Percentiles rank a stretch among this genome's conserved stretches.
Conservation (phyloP, 2,888 invertebrate genomes). For the Apotomis turbidana region DNA sequence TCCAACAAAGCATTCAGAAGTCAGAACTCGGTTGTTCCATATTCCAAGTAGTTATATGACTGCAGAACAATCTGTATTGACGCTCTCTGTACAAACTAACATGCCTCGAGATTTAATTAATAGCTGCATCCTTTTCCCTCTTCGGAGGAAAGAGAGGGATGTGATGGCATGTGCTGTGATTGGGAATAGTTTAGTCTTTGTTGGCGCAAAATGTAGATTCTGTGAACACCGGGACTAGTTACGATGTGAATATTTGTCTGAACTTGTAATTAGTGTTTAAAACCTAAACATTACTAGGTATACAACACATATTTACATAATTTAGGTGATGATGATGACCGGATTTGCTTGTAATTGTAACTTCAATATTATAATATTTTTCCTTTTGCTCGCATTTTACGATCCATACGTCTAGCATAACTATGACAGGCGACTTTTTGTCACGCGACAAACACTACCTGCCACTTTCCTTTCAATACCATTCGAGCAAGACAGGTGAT, state of each 20-base stretch:
- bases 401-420: too few species aligned
- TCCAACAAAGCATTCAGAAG: conserved; percentile 41
- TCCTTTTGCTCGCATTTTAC: too few species aligned
- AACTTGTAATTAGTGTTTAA: background rate
- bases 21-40: conserved; percentile 23
- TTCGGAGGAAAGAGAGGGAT: background rate
- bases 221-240: background rate
- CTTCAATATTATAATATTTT: too few species aligned
- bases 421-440: too few species aligned
- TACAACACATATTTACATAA: too few species aligned
- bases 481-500: too few species aligned
- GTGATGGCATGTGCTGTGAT: conserved; percentile 10
- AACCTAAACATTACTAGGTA: too few species aligned
- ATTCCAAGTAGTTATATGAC: conserved; percentile 5
- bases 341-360: too few species aligned
- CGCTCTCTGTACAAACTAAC: conserved; percentile 18
- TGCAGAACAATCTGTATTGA: conserved; percentile 2
- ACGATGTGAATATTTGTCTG: background rate
- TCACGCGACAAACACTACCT: too few species aligned
- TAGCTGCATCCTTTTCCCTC: conserved; percentile 3
- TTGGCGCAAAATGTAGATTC: conserved; percentile 6
- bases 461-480: too few species aligned
- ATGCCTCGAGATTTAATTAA: conserved; percentile 11
- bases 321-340: too few species aligned
- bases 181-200: conserved; percentile 8